A percentile compares a stretch with the other conserved stretches of the same genome.
Conservation (phyloP, 2,797 vertebrate species). For the Catostomus latipinnis region DNA sequence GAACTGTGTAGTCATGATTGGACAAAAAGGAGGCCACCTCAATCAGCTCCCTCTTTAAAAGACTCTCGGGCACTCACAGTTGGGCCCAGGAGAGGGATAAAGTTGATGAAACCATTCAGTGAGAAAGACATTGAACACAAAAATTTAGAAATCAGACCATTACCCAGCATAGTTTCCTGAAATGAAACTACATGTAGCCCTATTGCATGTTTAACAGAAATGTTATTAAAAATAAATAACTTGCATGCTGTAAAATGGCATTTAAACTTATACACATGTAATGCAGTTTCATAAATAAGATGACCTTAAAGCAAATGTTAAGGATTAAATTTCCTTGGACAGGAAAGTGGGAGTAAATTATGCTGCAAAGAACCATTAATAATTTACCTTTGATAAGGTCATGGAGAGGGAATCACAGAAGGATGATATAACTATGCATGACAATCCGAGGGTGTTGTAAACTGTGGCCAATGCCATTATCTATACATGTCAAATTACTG, state of each 20-base stretch:
- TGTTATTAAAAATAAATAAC: too few relatives aligned
- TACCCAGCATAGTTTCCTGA: not conserved
- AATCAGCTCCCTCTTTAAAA: conserved; percentile 23
- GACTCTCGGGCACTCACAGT: conserved; percentile 7
- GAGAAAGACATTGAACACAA: not conserved
- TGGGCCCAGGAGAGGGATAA: conserved; percentile 22
- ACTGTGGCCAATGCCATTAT: not conserved
- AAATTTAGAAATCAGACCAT: conserved; percentile 4
- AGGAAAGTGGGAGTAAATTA: conserved; percentile 4
- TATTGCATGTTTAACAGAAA: too few relatives aligned
- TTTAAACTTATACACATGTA: too few relatives aligned
- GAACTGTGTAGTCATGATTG: conserved; percentile 41
- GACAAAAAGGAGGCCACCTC: conserved; percentile 48
- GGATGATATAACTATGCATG: not conserved
- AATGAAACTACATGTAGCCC: not conserved
- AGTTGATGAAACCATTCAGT: conserved; percentile 25
- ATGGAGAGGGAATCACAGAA: conserved; percentile 10
- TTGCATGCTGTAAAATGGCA: too few relatives aligned
- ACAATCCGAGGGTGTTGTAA: not conserved
- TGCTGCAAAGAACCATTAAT: conserved; percentile 37
- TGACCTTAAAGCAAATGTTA: not conserved
- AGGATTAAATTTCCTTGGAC: not conserved
- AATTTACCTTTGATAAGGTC: conserved; percentile 44
- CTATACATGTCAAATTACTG: not conserved
- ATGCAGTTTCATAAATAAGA: too few relatives aligned